phyloP scores from a whole-genome alignment of 2,888 invertebrate species.

The Drosophila cognata region DNA sequence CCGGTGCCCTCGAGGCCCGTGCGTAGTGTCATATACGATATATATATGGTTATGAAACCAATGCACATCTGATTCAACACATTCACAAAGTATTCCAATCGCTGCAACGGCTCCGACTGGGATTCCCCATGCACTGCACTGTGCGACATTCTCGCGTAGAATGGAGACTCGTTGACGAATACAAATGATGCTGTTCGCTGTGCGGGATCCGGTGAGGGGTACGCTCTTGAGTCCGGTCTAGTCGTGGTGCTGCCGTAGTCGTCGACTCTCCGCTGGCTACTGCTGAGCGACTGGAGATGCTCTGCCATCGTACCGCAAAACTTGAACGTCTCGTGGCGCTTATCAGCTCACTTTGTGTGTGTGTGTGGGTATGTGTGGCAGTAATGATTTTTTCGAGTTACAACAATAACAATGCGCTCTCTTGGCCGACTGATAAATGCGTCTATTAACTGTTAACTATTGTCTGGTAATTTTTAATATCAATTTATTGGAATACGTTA shows the following conservation, averaged over 20 bases:
- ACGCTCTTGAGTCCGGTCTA: slow-evolving; percentile 4
- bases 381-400: slow-evolving; percentile 75
- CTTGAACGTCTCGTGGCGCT: slow-evolving; percentile 27
- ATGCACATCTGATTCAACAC: slow-evolving; percentile 83
- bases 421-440: slow-evolving; percentile 53
- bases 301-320: slow-evolving; percentile 48
- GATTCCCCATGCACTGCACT: slow-evolving; percentile 48
- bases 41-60: slow-evolving; percentile 82
- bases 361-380: slow-evolving; percentile 4
- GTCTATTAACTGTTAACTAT: slow-evolving; percentile 16
- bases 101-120: slow-evolving; percentile 51
- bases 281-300: slow-evolving; percentile 54
- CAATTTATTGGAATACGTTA: slow-evolving; percentile 26
- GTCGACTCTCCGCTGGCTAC: slow-evolving; percentile 53
- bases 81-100: slow-evolving; percentile 72
- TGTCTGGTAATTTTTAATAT: slow-evolving; percentile 1
- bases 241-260: slow-evolving; percentile 79
- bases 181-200: slow-evolving; percentile 51
- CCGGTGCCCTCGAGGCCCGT: slow-evolving; percentile 69
- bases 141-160: slow-evolving; percentile 70
- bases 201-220: slow-evolving; percentile 7
- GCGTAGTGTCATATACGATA: slow-evolving; percentile 78
- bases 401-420: slow-evolving; percentile 29
- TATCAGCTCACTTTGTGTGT: slow-evolving; percentile 43
- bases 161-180: slow-evolving; percentile 43